phyloP scores from a whole-genome alignment of 2,797 vertebrate species.

The Paedocypris micromegethes region DNA sequence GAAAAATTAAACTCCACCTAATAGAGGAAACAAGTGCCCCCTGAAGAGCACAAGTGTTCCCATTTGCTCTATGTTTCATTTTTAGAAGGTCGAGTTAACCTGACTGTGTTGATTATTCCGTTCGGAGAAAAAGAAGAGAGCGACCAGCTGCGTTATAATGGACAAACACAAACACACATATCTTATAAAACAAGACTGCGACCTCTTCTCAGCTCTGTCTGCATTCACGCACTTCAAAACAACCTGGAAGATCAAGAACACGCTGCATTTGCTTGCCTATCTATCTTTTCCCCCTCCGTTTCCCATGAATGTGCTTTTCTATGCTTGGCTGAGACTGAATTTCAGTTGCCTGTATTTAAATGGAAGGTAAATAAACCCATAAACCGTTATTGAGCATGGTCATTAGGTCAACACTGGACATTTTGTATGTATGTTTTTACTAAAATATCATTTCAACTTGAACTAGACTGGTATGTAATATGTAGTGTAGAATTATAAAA shows the following conservation, averaged over 20 bases:
- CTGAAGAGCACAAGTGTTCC: conserved; percentile 52
- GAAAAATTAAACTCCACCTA: conserved; percentile 79
- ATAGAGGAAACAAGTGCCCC: conserved; percentile 49
- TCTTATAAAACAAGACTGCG: conserved; percentile 22
- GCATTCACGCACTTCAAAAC: conserved; percentile 29
- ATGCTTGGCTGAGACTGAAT: neutral
- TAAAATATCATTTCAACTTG: too few relatives aligned
- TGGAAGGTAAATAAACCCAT: too few relatives aligned
- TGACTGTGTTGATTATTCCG: conserved; percentile 55
- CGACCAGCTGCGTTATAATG: conserved; percentile 95
- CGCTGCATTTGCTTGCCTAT: conserved; percentile 1
- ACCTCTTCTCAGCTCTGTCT: conserved; percentile 22
- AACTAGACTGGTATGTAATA: too few relatives aligned
- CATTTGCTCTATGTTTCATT: conserved; percentile 75
- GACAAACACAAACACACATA: conserved; percentile 66
- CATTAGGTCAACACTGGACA: too few relatives aligned
- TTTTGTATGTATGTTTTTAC: too few relatives aligned
- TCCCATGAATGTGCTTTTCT: neutral
- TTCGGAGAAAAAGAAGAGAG: conserved; percentile 66
- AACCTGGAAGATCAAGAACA: conserved; percentile 18
- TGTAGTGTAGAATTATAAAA: too few relatives aligned
- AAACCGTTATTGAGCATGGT: too few relatives aligned
- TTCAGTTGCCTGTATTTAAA: neutral
- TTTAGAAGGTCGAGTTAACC: conserved; percentile 91
- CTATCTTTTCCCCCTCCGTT: conserved; percentile 47